Evolutionary conservation across 2,113 vertebrate species (phyloP), one percentile per base, ranked within the genome.

Genomic region (Crotalus helleri): DNA sequence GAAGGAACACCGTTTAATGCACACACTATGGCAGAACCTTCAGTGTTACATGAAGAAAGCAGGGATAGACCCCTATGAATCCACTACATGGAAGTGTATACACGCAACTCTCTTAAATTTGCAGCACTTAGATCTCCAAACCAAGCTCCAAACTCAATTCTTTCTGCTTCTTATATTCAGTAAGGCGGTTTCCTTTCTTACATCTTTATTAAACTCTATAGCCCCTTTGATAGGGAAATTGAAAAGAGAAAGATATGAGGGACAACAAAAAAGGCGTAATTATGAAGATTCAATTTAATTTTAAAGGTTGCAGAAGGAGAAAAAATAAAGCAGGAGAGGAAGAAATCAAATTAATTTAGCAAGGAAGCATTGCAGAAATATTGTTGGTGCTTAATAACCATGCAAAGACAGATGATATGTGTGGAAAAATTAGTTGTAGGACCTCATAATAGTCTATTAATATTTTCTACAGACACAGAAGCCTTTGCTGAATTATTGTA

Each of bases 331-430:
- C 96, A 96, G 97, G 96, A 97, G 97, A 97, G 98, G 97, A 96
- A 97, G 97, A 97, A 98, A 98, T 97, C 97, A 98, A 97, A 98
- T 98, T 97, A 97, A 97, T 98, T 97, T 97, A 97, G 97, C 97
- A 97, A 97, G 97, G 97, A 98, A 97, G 97, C 97, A 98, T 97
- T 97, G 98, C 98, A 98, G 97, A 98, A 97, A 97, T 98, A 98
- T 98, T 98, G 98, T 98, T 98, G 97, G 98, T 98, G 97, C 98
- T 97, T 97, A 98, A 97, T 98, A 98, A 98, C 98, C 98, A 98
- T 98, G 97, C 96, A 97, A 97, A 98, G 98, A 97, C 97, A 98
- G 97, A 98, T 98, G 96, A 98, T 98, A 97, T 98, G 98, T 98
- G 97, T 98, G 98, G 98, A 97, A 98, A 98, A 98, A 98, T 98